Conservation (phyloP, 2,888 invertebrate species). For the Alcis repandata region DNA sequence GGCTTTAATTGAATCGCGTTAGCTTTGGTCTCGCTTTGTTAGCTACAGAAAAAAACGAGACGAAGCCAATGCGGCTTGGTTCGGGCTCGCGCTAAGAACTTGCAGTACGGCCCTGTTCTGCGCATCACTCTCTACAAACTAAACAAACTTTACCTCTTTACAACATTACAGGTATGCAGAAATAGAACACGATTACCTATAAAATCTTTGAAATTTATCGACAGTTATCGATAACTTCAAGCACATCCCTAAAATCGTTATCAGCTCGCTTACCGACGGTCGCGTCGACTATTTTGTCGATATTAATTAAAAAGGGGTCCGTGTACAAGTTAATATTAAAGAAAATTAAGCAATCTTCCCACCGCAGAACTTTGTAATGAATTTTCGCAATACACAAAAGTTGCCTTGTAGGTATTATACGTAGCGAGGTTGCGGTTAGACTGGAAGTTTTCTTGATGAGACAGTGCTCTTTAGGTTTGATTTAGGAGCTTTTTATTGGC, state of each 20-base stretch:
- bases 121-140: too few species aligned
- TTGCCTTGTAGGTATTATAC: constrained; percentile 27
- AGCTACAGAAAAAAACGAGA: too few species aligned
- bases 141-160: too few species aligned
- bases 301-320: constrained; percentile 86
- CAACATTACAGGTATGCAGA: too few species aligned
- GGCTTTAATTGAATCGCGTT: too few species aligned
- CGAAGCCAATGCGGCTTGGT: too few species aligned
- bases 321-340: constrained; percentile 85
- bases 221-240: constrained; percentile 31
- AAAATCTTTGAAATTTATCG: neutral
- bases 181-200: too few species aligned
- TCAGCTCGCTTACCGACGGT: constrained; percentile 70
- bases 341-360: constrained; percentile 85
- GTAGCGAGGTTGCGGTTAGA: constrained; percentile 13
- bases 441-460: constrained; percentile 5
- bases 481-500: too few species aligned
- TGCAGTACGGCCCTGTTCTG: too few species aligned
- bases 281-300: constrained; percentile 84
- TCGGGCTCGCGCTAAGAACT: too few species aligned
- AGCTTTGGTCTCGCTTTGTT: too few species aligned
- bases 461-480: neutral
- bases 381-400: constrained; percentile 71
- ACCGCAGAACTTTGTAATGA: constrained; percentile 76
- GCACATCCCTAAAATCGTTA: constrained; percentile 71